A percentile compares a stretch with the other conserved stretches of the same genome.
These are phyloP conservation scores for Parochlus steinenii DNA, from an alignment of 2,888 invertebrate genomes.

Conservation along the genomic window DNA sequence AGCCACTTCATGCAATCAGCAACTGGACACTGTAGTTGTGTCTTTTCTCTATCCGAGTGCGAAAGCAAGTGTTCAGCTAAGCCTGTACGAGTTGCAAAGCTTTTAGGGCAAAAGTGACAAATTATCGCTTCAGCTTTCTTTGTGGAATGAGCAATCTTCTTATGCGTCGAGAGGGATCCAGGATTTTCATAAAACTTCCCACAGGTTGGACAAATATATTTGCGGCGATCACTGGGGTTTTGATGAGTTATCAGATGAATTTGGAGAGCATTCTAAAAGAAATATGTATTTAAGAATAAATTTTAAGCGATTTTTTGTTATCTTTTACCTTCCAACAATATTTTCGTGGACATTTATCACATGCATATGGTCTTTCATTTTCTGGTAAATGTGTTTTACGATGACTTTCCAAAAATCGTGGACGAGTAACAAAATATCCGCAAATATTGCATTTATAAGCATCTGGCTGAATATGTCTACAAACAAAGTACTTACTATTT, in stretches of 20 bases:
- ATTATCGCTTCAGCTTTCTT: constrained; percentile 9
- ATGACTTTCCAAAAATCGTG: constrained; percentile 14
- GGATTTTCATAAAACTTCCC: constrained; percentile 14
- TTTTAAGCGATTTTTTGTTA: too few species aligned
- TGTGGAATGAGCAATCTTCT: constrained; percentile 10
- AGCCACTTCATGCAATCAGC: constrained; percentile 14
- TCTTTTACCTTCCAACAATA: constrained; percentile 16
- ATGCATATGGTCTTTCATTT: constrained; percentile 13
- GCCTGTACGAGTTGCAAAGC: constrained; percentile 13
- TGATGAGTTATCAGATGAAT: constrained; percentile 14
- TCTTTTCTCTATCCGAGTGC: constrained; percentile 14
- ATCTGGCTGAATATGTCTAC: constrained; percentile 14
- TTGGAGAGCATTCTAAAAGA: constrained; percentile 13
- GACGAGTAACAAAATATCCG: constrained; percentile 14
- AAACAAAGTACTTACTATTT: too few species aligned
- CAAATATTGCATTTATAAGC: constrained; percentile 14
- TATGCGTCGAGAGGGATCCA: constrained; percentile 14
- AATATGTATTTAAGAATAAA: too few species aligned
- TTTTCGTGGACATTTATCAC: constrained; percentile 13
- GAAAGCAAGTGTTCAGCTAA: constrained; percentile 13
- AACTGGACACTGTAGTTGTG: constrained; percentile 14
- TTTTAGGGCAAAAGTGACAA: constrained; percentile 15
- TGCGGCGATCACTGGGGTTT: constrained; percentile 11
- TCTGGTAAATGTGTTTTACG: constrained; percentile 14
- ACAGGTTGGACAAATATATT: constrained; percentile 13